These are phyloP conservation scores for Spodoptera littoralis DNA, from an alignment of 2,888 invertebrate genomes.

Conservation along the genomic window DNA sequence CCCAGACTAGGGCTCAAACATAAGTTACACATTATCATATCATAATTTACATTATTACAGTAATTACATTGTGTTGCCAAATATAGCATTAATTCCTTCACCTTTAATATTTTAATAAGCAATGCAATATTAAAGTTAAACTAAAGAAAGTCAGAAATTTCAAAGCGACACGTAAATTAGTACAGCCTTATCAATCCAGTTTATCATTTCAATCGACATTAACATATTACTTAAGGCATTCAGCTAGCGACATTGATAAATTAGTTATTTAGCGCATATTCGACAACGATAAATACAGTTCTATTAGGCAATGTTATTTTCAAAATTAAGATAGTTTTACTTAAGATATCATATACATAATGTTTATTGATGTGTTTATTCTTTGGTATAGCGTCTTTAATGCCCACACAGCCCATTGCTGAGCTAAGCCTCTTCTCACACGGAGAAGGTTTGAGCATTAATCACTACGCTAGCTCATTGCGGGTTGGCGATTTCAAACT, in stretches of 20 bases:
- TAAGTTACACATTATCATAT: too few species aligned
- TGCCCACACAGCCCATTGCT: too few species aligned
- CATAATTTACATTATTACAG: too few species aligned
- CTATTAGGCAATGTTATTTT: slow-evolving; percentile 30
- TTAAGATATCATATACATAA: neutral
- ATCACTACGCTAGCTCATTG: too few species aligned
- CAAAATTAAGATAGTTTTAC: slow-evolving; percentile 8
- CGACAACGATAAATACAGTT: slow-evolving; percentile 18
- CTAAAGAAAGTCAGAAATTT: slow-evolving; percentile 3
- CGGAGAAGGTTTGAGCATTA: too few species aligned
- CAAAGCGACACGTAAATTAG: slow-evolving; percentile 21
- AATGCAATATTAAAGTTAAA: slow-evolving; percentile 18
- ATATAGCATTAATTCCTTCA: too few species aligned
- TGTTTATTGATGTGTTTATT: too few species aligned
- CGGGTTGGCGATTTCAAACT: too few species aligned
- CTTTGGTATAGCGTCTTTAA: neutral
- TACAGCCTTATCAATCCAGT: slow-evolving; percentile 30
- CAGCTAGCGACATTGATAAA: slow-evolving; percentile 38
- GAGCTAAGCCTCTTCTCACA: too few species aligned
- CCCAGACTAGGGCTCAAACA: too few species aligned
- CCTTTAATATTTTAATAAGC: neutral
- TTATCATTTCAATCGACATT: slow-evolving; percentile 32
- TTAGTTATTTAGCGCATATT: slow-evolving; percentile 37
- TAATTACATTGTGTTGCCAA: too few species aligned
- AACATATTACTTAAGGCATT: slow-evolving; percentile 39